A percentile compares a stretch with the other conserved stretches of the same genome.
phyloP scores from a whole-genome alignment of 2,888 invertebrate genomes.

The Eilema depressum region DNA sequence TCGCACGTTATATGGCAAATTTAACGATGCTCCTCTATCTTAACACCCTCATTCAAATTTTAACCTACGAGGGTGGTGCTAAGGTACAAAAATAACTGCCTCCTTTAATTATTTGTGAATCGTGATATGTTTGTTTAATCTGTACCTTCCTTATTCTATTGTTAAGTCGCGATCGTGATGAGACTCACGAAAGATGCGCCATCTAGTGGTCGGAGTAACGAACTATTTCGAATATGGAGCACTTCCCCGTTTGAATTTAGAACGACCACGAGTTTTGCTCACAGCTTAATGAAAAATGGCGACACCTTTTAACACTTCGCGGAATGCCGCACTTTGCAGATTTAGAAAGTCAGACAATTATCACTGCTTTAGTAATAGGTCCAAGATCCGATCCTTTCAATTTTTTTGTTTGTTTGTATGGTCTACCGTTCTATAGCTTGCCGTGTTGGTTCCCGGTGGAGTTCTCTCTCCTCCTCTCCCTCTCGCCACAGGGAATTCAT shows the following conservation, averaged over 20 bases:
- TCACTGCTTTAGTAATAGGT: conserved; percentile 5
- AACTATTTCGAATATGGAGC: conserved; percentile 55
- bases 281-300: conserved; percentile 14
- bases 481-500: no score
- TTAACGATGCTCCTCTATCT: conserved; percentile 22
- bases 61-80: conserved; percentile 25
- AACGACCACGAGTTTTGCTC: conserved; percentile 32
- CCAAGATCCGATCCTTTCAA: neutral
- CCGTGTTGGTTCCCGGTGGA: no score
- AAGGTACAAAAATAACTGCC: conserved; percentile 30
- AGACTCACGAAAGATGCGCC: conserved; percentile 61
- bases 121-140: conserved; percentile 30
- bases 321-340: neutral
- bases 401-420: neutral
- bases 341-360: neutral
- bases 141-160: conserved; percentile 67
- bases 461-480: no score
- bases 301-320: conserved; percentile 3
- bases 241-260: conserved; percentile 53
- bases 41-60: conserved; percentile 15
- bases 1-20: conserved; percentile 56
- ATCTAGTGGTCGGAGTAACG: conserved; percentile 55
- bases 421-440: no score
- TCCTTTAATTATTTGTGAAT: conserved; percentile 16
- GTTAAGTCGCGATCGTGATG: conserved; percentile 73